Evolutionary conservation across 2,888 invertebrate species (phyloP), one percentile per base, ranked within the genome.

Genomic region (Mesorhabditis spiculigera): DNA sequence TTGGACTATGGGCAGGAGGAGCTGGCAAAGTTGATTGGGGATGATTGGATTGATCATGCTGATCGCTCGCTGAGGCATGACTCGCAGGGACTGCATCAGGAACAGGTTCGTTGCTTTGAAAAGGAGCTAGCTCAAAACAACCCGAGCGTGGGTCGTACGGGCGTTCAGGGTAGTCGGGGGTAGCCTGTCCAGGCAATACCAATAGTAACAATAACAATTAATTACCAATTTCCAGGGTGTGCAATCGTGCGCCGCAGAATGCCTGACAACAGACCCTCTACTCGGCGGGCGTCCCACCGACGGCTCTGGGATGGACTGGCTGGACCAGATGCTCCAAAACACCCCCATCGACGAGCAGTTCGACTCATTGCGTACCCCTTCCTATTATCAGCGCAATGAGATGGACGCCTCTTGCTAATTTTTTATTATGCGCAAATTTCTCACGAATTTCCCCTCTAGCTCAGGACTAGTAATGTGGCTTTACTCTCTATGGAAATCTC

Each of bases 11-110:
- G 68, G 6, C 63, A 65, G 13, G 70, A 74, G 58, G 74, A 70
- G 28, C 42, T 74, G 70, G 70, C 74, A n/a, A 67, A 73, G 43
- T 63, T 74, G 62, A 62, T 74, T 58, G 71, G 72, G 62, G 70
- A 68, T 43, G 72, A 72, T 41, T 74, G 74, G 74, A 66, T 74
- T 8, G 67, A 74, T n/a, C 61, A n/a, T 13, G 67, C 69, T 13
- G 58, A 69, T 5, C 41, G 65, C 43, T 61, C 62, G 42, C 66
- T 71, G 10, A 45, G 68, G n/a, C 65, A 62, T 13, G 68, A 68
- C 63, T 63, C 63, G 16, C 71, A 71, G 58, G 28, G 28, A 28
- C 58, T 13, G 8, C 58, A 50, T 50, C 58, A 50, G 8, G 58
- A 50, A 13, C 58, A 50, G 58, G 58, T 28, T 28, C 28, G 28